phyloP scores from a whole-genome alignment of 2,888 invertebrate species.

The Oscheius sp. region DNA sequence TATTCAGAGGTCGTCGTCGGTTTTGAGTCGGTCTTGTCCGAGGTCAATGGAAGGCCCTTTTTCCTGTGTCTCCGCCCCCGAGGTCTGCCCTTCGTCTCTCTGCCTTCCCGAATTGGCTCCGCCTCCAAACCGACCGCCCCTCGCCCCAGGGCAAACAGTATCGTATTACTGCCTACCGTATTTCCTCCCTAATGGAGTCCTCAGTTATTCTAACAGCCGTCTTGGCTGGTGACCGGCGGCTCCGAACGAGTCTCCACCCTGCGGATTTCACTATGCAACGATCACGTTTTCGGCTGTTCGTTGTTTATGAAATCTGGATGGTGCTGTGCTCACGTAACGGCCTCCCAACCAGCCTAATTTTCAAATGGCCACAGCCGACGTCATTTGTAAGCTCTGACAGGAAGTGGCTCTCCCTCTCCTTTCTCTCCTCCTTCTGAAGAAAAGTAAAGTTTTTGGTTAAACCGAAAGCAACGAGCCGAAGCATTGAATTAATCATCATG shows the following conservation, averaged over 20 bases:
- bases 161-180: conserved; percentile 25
- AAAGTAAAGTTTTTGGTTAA: neutral
- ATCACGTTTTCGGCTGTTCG: conserved; percentile 41
- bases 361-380: conserved; percentile 23
- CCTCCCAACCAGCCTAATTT: too few species aligned
- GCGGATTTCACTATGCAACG: conserved; percentile 23
- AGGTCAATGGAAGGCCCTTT: conserved; percentile 19
- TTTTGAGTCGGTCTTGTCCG: neutral
- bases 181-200: conserved; percentile 8
- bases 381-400: conserved; percentile 49
- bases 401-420: conserved; percentile 1
- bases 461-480: neutral
- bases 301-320: conserved; percentile 43
- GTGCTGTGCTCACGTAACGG: too few species aligned
- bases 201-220: conserved; percentile 19
- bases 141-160: conserved; percentile 31
- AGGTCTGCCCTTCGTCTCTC: conserved; percentile 1
- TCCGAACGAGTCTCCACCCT: too few species aligned
- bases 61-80: too few species aligned
- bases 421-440: neutral
- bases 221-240: too few species aligned
- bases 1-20: neutral
- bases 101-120: neutral
- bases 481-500: conserved; percentile 31
- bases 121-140: conserved; percentile 2